phyloP scores from a whole-genome alignment of 2,888 invertebrate genomes.

The Leucoma salicis region DNA sequence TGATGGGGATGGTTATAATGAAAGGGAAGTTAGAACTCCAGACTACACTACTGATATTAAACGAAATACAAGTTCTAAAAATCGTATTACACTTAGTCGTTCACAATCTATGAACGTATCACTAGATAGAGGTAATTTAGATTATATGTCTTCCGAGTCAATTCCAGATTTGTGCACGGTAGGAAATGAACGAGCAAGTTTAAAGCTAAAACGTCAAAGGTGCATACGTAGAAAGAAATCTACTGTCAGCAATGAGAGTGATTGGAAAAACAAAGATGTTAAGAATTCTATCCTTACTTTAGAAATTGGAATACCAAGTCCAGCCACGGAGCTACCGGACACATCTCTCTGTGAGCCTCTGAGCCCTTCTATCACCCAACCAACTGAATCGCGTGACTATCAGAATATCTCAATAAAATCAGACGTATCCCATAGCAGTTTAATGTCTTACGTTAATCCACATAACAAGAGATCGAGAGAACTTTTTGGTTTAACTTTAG shows the following conservation, averaged over 20 bases:
- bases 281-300: conserved; percentile 62
- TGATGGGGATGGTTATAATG: conserved; percentile 73
- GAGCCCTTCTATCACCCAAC: conserved; percentile 48
- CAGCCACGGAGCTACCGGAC: conserved; percentile 59
- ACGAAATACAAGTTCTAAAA: conserved; percentile 27
- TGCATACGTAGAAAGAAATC: conserved; percentile 81
- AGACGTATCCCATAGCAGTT: conserved; percentile 69
- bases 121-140: conserved; percentile 47
- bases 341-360: conserved; percentile 59
- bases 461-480: conserved; percentile 59
- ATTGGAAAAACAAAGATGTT: conserved; percentile 49
- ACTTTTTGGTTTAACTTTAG: conserved; percentile 69
- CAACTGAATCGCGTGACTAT: conserved; percentile 38
- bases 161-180: conserved; percentile 63
- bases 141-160: conserved; percentile 56
- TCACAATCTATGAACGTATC: conserved; percentile 65
- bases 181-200: conserved; percentile 50
- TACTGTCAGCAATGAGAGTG: conserved; percentile 66
- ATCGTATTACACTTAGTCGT: conserved; percentile 44
- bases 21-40: conserved; percentile 76
- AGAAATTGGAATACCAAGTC: conserved; percentile 73
- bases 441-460: conserved; percentile 53
- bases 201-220: conserved; percentile 78
- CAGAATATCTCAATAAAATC: conserved; percentile 51
- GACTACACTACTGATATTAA: conserved; percentile 47